Base-by-base conservation (phyloP, 2,797 vertebrate species). In the Sebastiscus albofasciatus region DNA sequence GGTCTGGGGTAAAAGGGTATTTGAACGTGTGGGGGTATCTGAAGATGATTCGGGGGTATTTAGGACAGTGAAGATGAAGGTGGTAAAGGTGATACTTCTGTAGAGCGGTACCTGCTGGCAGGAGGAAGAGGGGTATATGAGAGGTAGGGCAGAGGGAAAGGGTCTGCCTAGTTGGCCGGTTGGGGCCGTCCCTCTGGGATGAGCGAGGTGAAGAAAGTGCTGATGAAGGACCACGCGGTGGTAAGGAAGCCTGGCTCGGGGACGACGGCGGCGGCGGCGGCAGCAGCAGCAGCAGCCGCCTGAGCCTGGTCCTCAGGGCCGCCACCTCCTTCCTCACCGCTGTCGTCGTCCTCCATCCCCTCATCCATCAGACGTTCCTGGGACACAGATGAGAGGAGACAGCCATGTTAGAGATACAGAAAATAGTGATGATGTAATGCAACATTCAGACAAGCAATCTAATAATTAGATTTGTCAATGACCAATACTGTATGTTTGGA, bases 281-380 rank as follows among this genome's bases (percentile, higher is more conserved):
- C 80, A 1, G 81, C 67, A 22, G 59, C 91, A 14, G 69, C 26
- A 24, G 58, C 65, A 6, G 71, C 79, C 31, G 70, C 80, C n/a
- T 12, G 79, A 39, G 36, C 77, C 65, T 67, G 93, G 66, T 97
- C 96, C 73, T 96, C 97, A 0, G 90, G 91, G 12, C 88, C 92
- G 58, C 76, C 87, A 2, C 82, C 86, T 33, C 79, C 90, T 64
- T 98, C 97, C 84, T 98, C 97, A 22, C 95, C 96, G 0, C 92
- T 96, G 78, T 94, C 94, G 16, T 97, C 97, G 10, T 98, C 97
- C 69, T 93, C 92, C 29, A 92, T 3, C 4, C 90, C 92, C 8
- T 93, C 97, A 52, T 99, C 98, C 98, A 99, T 99, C 70, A 98
- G 94, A 54, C 96, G 98, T 70, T 99, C 98, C 98, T 99, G 77